Evolutionary conservation across 2,888 invertebrate genomes (phyloP).

Genomic region (Brachypalpus laphriformis): DNA sequence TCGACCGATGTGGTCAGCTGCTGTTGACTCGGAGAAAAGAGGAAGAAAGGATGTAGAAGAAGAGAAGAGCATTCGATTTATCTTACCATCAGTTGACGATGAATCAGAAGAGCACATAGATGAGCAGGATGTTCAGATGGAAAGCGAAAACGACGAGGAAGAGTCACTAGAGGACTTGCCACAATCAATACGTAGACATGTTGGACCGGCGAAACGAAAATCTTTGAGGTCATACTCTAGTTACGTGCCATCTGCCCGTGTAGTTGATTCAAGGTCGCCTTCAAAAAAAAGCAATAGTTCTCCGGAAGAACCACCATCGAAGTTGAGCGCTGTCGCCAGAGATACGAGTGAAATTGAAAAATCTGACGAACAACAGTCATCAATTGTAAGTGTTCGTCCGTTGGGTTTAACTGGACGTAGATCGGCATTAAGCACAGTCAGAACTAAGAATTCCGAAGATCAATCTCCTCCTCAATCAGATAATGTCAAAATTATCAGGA

Average conservation of each 20-base stretch:
- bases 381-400: neutral
- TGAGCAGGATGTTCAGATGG: conserved; percentile 8
- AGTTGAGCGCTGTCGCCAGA: neutral
- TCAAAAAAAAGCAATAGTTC: neutral
- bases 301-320: neutral
- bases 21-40: conserved; percentile 24
- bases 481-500: neutral
- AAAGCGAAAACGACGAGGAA: conserved; percentile 38
- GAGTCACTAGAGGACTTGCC: neutral
- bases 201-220: conserved; percentile 39
- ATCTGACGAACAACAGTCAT: neutral
- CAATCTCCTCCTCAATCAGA: neutral
- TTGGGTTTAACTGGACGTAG: too few species aligned
- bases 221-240: conserved; percentile 26
- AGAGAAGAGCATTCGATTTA: conserved; percentile 76
- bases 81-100: conserved; percentile 67
- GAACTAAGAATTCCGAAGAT: too few species aligned
- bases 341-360: neutral
- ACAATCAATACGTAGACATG: neutral
- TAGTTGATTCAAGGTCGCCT: neutral
- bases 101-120: conserved; percentile 38
- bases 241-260: neutral
- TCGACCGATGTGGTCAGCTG: neutral
- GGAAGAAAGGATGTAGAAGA: conserved; percentile 67
- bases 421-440: too few species aligned